A percentile compares a stretch with the other conserved stretches of the same genome.
Evolutionary conservation across 30 jellyfish, hydroid and myxozoan genomes (phyloP).

Genomic region (Chrysaora quinquecirrha): DNA sequence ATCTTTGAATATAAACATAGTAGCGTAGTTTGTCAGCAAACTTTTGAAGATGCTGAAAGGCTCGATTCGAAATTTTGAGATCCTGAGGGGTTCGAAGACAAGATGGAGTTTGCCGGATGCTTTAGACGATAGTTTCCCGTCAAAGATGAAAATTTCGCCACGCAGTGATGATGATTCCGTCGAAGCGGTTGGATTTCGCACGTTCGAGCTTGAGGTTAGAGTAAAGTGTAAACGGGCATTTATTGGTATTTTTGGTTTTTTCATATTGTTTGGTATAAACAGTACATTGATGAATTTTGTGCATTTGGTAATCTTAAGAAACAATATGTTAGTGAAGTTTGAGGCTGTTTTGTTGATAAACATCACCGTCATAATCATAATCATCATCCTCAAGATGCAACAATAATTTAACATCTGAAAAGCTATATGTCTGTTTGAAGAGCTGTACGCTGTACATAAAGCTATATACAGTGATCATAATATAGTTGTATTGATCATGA

Average conservation of each 20-base stretch:
- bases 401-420: too few relatives aligned
- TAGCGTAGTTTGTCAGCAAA: too few relatives aligned
- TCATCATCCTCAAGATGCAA: not conserved
- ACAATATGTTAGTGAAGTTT: too few relatives aligned
- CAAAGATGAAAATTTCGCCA: constrained; percentile 30
- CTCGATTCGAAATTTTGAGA: not conserved
- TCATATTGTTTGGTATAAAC: not conserved
- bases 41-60: too few relatives aligned
- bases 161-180: constrained; percentile 39
- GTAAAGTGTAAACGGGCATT: too few relatives aligned
- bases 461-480: too few relatives aligned
- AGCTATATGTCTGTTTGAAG: too few relatives aligned
- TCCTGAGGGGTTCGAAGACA: not conserved
- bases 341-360: too few relatives aligned
- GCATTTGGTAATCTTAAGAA: not conserved
- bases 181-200: constrained; percentile 15
- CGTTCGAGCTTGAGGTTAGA: constrained; percentile 56
- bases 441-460: too few relatives aligned
- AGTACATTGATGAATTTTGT: not conserved
- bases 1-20: too few relatives aligned
- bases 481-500: too few relatives aligned
- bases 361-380: not conserved
- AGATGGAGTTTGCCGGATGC: constrained; percentile 10
- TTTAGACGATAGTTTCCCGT: not conserved
- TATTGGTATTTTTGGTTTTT: too few relatives aligned